Conservation (phyloP, 2,888 invertebrate genomes). For the Cheilosia vulpina region DNA sequence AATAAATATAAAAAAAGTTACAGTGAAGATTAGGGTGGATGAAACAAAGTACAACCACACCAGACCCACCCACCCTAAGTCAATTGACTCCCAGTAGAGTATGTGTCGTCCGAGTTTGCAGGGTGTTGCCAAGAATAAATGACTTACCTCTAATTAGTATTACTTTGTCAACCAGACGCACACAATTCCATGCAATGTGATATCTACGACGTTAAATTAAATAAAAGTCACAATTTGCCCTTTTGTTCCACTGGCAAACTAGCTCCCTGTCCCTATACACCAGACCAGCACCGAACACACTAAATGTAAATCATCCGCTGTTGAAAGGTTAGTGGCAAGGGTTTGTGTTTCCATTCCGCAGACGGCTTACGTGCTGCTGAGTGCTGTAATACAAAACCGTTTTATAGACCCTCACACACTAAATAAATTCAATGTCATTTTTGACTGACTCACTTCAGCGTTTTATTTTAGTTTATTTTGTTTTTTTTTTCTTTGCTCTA, state of each 20-base stretch:
- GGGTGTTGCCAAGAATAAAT: constrained; percentile 33
- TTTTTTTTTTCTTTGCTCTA: constrained; percentile 36
- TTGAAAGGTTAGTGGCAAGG: constrained; percentile 45
- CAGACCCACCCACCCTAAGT: constrained; percentile 17
- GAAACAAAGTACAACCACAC: not conserved
- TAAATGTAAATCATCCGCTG: constrained; percentile 66
- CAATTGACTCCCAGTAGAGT: constrained; percentile 54
- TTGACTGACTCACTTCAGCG: constrained; percentile 68
- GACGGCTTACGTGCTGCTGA: constrained; percentile 41
- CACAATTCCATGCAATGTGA: constrained; percentile 64
- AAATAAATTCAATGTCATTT: constrained; percentile 74
- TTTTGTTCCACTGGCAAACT: constrained; percentile 36
- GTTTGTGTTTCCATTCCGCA: constrained; percentile 54
- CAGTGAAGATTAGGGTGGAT: not conserved
- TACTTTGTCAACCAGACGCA: constrained; percentile 66
- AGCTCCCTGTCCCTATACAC: constrained; percentile 12
- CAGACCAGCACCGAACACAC: constrained; percentile 6
- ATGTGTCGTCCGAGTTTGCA: constrained; percentile 10
- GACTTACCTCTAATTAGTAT: constrained; percentile 67
- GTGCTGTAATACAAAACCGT: constrained; percentile 63
- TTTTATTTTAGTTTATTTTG: constrained; percentile 31
- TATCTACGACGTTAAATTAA: constrained; percentile 61
- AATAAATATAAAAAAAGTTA: no score
- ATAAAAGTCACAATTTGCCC: constrained; percentile 63
- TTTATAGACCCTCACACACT: constrained; percentile 63